These are phyloP conservation scores for Macroglossus sobrinus DNA, from an alignment of 2,113 vertebrate genomes.

Conservation along the genomic window DNA sequence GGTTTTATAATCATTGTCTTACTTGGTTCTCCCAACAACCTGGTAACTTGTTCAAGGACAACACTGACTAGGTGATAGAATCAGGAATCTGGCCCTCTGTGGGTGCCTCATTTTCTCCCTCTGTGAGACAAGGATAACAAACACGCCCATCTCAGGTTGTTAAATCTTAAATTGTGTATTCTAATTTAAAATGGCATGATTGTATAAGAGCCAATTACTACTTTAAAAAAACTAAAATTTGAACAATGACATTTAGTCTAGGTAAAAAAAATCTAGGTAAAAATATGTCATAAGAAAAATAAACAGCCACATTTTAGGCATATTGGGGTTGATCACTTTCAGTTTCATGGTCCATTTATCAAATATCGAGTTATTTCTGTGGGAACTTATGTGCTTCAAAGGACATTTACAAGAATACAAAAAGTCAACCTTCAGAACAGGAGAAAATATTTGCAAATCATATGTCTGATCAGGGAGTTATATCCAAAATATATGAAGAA, in stretches of 20 bases:
- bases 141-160: not conserved
- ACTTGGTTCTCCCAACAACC: not conserved
- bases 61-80: not conserved
- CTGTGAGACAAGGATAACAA: not conserved
- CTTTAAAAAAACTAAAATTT: not conserved
- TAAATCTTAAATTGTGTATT: not conserved
- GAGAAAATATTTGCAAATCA: not conserved
- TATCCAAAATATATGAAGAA: not conserved
- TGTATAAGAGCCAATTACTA: not conserved
- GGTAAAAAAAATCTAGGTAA: not conserved
- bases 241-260: not conserved
- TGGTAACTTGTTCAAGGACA: not conserved
- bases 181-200: not conserved
- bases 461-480: not conserved
- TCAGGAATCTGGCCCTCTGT: not conserved
- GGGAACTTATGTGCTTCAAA: not conserved
- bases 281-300: not conserved
- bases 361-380: not conserved
- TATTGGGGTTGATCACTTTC: not conserved
- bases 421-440: not conserved
- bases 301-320: not conserved
- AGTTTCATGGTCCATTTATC: not conserved
- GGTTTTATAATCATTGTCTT: not conserved
- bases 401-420: not conserved
- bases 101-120: not conserved